Conservation (phyloP, 30 jellyfish, hydroid and myxozoan genomes). For the Aurelia aurita region DNA sequence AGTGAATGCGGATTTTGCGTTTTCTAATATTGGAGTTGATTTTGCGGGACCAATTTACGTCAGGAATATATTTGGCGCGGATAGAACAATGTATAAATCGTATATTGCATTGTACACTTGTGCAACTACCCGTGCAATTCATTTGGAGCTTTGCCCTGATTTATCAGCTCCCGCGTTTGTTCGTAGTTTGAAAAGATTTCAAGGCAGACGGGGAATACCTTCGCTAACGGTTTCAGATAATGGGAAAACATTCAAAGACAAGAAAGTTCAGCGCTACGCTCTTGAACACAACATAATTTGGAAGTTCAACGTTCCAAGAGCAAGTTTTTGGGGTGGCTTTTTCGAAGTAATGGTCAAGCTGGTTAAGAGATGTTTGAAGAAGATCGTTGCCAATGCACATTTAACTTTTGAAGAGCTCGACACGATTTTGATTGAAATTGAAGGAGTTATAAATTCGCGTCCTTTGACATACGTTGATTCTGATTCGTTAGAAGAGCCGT, state of each 20-base stretch:
- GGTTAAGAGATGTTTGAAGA: conserved; percentile 1
- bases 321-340: conserved; percentile 61
- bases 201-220: conserved; percentile 55
- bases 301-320: conserved; percentile 27
- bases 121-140: conserved; percentile 21
- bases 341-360: conserved; percentile 37
- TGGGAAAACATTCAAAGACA: background rate
- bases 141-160: conserved; percentile 25
- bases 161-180: conserved; percentile 2
- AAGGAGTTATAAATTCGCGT: too few relatives aligned
- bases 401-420: too few relatives aligned
- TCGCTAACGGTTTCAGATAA: too few relatives aligned
- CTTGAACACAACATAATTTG: background rate
- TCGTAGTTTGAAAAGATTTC: conserved; percentile 14
- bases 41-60: conserved; percentile 27
- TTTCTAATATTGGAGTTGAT: conserved; percentile 31
- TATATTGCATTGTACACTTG: conserved; percentile 38
- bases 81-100: too few relatives aligned
- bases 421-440: too few relatives aligned
- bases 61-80: conserved; percentile 28
- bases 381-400: background rate
- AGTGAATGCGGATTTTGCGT: conserved; percentile 14
- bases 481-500: too few relatives aligned
- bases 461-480: too few relatives aligned
- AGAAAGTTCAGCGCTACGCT: conserved; percentile 29